Base-by-base conservation (phyloP, 2,888 invertebrate genomes). In the Tetragonisca angustula region DNA sequence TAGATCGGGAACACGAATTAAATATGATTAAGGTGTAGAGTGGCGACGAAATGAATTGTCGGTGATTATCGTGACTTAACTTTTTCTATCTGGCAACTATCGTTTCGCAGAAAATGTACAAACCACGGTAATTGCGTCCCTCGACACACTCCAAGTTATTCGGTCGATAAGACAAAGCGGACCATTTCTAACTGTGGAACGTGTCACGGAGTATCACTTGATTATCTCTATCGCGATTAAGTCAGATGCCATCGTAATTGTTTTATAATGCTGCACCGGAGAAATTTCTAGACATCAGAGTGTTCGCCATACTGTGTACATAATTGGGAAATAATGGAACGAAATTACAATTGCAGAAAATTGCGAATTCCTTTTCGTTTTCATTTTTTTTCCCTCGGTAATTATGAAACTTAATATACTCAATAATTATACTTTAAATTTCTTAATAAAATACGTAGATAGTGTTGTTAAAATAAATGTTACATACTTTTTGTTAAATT, bases 91-190 rank as follows among this genome's bases (percentile, higher is more conserved):
- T 61, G 71, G 56, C 17, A 50, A 24, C 56, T 67, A 72, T 67
- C 71, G 62, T 71, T 56, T 32, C 71, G 54, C 24, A 49, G 65
- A 71, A 62, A 71, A 70, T 64, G 77, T 59, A 78, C 49, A 56
- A 56, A 65, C 65, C 71, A 27, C 64, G 65, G 52, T 78, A 78
- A 78, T 78, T 78, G 71, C 65, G 49, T 64, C 64, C 71, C 65
- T 11, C 19, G 64, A 59, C 24, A 59, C 15, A 4, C 59, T 59
- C 24, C 13, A 59, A 59, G 24, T 59, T 43, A 43, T 43, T 43
- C 9, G 43, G 9, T 59, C 24, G 59, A 59, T 59, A 59, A 24
- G 15, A 59, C 59, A 15, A 59, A 24, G 59, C 3, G 24, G 59
- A 24, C 11, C 24, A 24, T 59, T 59, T 15, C 19, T 59, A 24